A percentile compares a stretch with the other conserved stretches of the same genome.
These are phyloP conservation scores for Alloscopus bannaensis DNA, from an alignment of 2,888 invertebrate species.

Conservation along the genomic window DNA sequence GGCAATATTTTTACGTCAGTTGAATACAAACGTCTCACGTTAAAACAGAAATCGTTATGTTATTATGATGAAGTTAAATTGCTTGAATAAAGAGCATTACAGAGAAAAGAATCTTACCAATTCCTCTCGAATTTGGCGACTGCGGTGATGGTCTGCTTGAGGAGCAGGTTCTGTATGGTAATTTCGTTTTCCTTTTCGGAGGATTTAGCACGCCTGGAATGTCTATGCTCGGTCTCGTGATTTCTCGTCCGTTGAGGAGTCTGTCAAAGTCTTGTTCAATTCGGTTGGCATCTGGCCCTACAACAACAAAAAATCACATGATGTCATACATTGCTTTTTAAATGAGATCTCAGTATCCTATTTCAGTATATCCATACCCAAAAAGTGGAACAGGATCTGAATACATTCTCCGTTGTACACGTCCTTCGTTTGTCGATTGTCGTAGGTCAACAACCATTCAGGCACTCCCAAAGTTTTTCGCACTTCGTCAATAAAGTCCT, in stretches of 20 bases:
- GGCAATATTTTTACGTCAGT: too few species aligned
- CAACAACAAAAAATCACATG: not conserved
- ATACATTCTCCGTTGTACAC: constrained; percentile 88
- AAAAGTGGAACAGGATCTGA: constrained; percentile 91
- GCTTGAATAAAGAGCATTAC: too few species aligned
- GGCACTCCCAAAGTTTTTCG: constrained; percentile 89
- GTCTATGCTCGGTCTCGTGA: constrained; percentile 85
- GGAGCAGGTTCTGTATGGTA: constrained; percentile 86
- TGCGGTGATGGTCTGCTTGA: constrained; percentile 74
- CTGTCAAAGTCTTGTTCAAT: constrained; percentile 88
- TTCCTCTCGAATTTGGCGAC: constrained; percentile 60
- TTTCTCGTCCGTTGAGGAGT: constrained; percentile 83
- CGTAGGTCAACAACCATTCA: constrained; percentile 92
- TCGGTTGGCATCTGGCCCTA: constrained; percentile 85
- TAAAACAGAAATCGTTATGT: too few species aligned
- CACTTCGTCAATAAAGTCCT: constrained; percentile 89
- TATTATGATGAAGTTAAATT: too few species aligned
- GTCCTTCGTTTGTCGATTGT: constrained; percentile 86
- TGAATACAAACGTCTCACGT: too few species aligned
- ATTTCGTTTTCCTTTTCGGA: constrained; percentile 82
- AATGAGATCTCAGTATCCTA: not conserved
- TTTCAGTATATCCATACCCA: constrained; percentile 77
- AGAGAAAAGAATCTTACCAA: constrained; percentile 49
- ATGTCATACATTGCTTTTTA: not conserved
- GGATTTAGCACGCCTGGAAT: constrained; percentile 85